phyloP scores from a whole-genome alignment of 2,888 invertebrate species.

The Xanthia icteritia region DNA sequence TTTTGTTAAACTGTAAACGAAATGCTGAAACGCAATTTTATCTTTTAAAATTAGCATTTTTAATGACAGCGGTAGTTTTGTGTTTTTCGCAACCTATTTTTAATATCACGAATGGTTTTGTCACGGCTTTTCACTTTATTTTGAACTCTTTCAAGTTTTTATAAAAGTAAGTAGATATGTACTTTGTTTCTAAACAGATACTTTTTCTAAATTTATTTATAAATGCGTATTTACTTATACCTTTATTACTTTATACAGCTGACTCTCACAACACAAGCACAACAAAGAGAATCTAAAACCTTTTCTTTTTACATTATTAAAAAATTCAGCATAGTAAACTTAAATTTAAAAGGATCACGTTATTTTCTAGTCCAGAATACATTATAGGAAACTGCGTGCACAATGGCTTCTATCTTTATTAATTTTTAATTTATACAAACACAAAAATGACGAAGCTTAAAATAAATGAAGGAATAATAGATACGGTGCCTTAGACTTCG shows the following conservation, averaged over 20 bases:
- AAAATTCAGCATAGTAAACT: background rate
- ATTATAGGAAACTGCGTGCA: slow-evolving; percentile 11
- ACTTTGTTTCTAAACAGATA: background rate
- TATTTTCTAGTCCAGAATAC: slow-evolving; percentile 2
- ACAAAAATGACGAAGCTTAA: slow-evolving; percentile 67
- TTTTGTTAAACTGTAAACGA: slow-evolving; percentile 73
- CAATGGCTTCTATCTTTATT: slow-evolving; percentile 3
- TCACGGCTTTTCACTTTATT: slow-evolving; percentile 31
- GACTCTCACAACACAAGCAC: background rate
- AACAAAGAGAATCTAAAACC: background rate
- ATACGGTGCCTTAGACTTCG: slow-evolving; percentile 72
- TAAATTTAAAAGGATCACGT: background rate
- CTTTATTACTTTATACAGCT: slow-evolving; percentile 8
- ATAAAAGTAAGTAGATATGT: background rate
- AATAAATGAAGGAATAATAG: slow-evolving; percentile 75
- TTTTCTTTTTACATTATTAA: background rate
- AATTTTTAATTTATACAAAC: slow-evolving; percentile 37
- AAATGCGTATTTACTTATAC: slow-evolving; percentile 11
- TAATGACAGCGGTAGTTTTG: slow-evolving; percentile 43
- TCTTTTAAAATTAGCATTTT: slow-evolving; percentile 65
- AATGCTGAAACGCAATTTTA: slow-evolving; percentile 72
- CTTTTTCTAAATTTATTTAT: background rate
- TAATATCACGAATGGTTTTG: slow-evolving; percentile 42
- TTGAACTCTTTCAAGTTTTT: slow-evolving; percentile 12
- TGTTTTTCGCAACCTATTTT: slow-evolving; percentile 46